Evolutionary conservation across 1,140 invertebrate species (phyloP), one percentile per base, ranked within the genome.

Genomic region (Drosophila auraria): DNA sequence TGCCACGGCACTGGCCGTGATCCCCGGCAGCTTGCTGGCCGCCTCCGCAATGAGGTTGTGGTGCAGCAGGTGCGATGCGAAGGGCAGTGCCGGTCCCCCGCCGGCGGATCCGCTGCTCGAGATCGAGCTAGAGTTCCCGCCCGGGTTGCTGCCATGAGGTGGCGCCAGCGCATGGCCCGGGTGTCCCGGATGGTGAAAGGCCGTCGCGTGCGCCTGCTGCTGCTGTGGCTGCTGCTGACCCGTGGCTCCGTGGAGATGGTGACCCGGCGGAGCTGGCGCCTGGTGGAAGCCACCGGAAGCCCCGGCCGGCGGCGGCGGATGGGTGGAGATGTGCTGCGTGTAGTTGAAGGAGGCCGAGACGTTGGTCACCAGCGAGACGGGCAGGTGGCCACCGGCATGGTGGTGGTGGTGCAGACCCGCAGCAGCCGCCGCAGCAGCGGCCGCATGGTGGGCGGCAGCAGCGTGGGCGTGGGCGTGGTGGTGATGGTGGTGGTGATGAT

Each of bases 11-110:
- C 84, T 83, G 14, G 87, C 83, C 15, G 91, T 83, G 0, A 91
- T 87, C 5, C 78, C 80, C 0, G 91, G 89, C 79, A 92, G 44
- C 60, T 93, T 93, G 71, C 91, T 91, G 33, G 92, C 78, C 27
- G 92, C 89, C 62, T 93, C 91, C 1, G 91, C 91, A 17, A 93
- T 93, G 1, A 93, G 84, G 80, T 92, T 92, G 60, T 92, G 92
- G 66, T 93, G 92, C 80, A 95, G 86, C n/a, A 95, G 83, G 11
- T 95, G 95, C 0, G 96, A 95, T 2, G 91, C 80, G 59, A 96
- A 96, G 23, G 96, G 95, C 47, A 95, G 93, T n/a, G 93, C 75
- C 57, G 50, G 14, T 2, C 40, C 51, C 20, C 36, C 51, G 12
- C 36, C 30, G 4, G 33, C 53, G 25, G 56, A 42, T 8, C 69